Evolutionary conservation across 2,113 vertebrate species (phyloP).

Genomic region (Galeopterus variegatus): DNA sequence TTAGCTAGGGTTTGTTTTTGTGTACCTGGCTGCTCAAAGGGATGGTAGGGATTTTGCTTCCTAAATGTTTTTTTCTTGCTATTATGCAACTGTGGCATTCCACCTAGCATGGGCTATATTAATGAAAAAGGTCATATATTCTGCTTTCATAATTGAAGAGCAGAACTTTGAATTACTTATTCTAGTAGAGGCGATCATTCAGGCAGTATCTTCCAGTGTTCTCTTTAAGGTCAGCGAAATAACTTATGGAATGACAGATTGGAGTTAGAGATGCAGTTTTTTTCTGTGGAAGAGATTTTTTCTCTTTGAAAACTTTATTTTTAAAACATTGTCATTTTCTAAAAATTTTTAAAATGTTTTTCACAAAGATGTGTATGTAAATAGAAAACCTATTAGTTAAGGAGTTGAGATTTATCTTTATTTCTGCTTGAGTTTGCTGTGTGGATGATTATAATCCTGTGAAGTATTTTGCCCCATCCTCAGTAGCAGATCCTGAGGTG

Average conservation of each 20-base stretch:
- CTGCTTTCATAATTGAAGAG: not conserved
- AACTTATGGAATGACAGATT: not conserved
- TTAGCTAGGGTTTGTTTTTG: not conserved
- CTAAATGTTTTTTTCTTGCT: not conserved
- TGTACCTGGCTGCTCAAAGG: not conserved
- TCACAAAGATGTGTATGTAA: not conserved
- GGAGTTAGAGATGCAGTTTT: not conserved
- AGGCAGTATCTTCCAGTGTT: not conserved
- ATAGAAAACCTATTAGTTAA: not conserved
- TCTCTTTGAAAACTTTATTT: not conserved
- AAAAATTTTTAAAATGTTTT: not conserved
- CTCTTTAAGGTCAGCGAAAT: not conserved
- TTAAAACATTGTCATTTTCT: constrained; percentile 15
- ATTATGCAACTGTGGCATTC: not conserved
- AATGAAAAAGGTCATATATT: not conserved
- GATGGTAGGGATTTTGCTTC: not conserved
- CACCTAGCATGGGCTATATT: not conserved
- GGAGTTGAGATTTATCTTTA: not conserved
- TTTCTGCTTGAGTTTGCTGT: not conserved
- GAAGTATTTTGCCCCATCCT: not conserved
- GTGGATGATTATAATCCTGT: not conserved
- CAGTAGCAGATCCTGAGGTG: not conserved
- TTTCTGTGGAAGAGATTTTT: not conserved
- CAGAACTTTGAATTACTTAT: not conserved
- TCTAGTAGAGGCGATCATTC: not conserved